Evolutionary conservation across 2,113 vertebrate species (phyloP).

Genomic region (Smithornis capensis): DNA sequence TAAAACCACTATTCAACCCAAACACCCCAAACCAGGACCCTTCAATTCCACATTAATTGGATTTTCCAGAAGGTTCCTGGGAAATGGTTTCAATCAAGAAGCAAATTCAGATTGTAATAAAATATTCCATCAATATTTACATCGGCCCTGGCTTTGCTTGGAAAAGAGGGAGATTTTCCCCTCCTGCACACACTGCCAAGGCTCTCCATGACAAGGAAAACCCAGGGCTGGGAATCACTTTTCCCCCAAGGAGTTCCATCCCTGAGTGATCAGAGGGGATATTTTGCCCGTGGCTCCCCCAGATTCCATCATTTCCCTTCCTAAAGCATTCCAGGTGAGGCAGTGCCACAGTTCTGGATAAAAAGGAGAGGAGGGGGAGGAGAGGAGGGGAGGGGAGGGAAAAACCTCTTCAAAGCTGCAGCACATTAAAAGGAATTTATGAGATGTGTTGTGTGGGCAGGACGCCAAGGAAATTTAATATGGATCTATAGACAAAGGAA

Average conservation of each 20-base stretch:
- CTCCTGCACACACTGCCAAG: background rate
- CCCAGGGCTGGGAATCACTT: background rate
- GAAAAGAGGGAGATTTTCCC: constrained; percentile 37
- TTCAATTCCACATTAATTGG: constrained; percentile 62
- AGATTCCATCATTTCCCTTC: constrained; percentile 59
- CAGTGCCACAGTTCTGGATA: background rate
- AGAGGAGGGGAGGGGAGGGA: background rate
- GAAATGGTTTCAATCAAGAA: constrained; percentile 69
- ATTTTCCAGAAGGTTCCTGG: constrained; percentile 76
- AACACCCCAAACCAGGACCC: background rate
- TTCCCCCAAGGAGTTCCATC: background rate
- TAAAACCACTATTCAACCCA: background rate
- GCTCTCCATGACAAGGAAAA: background rate
- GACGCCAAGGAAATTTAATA: constrained; percentile 80
- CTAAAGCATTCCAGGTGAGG: constrained; percentile 37
- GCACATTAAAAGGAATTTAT: constrained; percentile 74
- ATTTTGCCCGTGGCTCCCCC: constrained; percentile 65
- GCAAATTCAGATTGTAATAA: constrained; percentile 62
- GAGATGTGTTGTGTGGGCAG: constrained; percentile 79
- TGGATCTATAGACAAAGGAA: constrained; percentile 85
- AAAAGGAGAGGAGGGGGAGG: background rate
- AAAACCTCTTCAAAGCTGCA: constrained; percentile 58
- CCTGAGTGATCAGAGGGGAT: constrained; percentile 43
- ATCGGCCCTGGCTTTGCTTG: constrained; percentile 64
- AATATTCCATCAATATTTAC: constrained; percentile 74